Base-by-base conservation (phyloP, 1,140 invertebrate genomes). In the Copidosoma floridanum region DNA sequence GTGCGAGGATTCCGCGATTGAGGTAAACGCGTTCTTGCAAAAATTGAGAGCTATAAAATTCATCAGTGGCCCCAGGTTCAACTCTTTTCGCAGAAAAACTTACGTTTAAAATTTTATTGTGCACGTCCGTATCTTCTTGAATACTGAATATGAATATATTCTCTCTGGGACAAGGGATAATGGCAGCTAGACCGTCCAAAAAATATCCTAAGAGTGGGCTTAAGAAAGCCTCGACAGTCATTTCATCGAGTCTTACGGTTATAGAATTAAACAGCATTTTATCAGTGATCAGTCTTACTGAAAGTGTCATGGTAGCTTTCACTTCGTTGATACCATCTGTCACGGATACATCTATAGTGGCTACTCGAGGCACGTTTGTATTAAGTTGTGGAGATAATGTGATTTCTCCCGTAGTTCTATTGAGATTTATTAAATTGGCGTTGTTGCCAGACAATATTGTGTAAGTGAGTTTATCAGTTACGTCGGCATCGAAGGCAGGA, bases 201-300 rank as follows among this genome's bases (percentile, higher is more conserved):
- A 99, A 98, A 74, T 93, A 94, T 18, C 89, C 86, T 4, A 95
- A 83, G 3, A 98, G 77, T 0, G 93, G 92, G 23, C 95, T 97
- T 2, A 99, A 82, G 76, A 99, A 99, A 0, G 89, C 89, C 68
- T 95, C 91, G 38, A 91, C 89, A 0, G 92, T 95, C 90, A 99
- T 96, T 65, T 95, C 92, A 68, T 93, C 90, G 1, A 99, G 76
- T 26, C 95, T 84, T 0, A 99, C 89, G 0, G 95, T 98, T 8
- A 99, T 93, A 0, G 94, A 97, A 76, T 96, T 97, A 63, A 89
- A 88, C 0, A 99, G 80, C 92, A 98, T 98, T 48, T 96, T 91
- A 70, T 96, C 92, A 0, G 95, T 97, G 20, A 99, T 94, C 2
- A 97, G 78, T 2, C 93, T 83, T 0, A 97, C 95, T 0, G 87